Conservation (phyloP, 2,888 invertebrate genomes). For the Mamestra brassicae region DNA sequence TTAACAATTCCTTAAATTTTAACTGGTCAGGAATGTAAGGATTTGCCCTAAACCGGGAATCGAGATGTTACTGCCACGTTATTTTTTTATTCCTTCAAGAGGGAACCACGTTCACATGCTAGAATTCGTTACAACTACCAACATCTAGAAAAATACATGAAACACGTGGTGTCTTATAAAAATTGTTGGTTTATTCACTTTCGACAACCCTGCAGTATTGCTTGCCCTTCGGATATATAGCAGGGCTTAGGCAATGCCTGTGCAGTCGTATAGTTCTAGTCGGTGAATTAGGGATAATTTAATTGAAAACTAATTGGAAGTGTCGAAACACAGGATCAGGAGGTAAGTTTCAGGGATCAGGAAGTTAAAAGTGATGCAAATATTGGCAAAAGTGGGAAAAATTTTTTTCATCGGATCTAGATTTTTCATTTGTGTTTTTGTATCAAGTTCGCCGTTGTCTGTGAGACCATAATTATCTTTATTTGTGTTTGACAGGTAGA, state of each 20-base stretch:
- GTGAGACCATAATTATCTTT: neutral
- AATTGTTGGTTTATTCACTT: constrained; percentile 13
- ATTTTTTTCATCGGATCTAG: constrained; percentile 11
- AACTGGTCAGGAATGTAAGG: too few relatives aligned
- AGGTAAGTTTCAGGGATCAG: constrained; percentile 39
- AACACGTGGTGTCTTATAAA: neutral
- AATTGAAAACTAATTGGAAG: constrained; percentile 12
- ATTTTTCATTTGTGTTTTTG: neutral
- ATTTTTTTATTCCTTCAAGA: too few relatives aligned
- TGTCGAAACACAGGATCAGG: constrained; percentile 27
- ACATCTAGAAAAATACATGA: neutral
- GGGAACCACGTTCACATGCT: too few relatives aligned
- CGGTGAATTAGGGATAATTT: constrained; percentile 36
- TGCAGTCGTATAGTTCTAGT: constrained; percentile 32
- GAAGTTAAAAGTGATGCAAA: constrained; percentile 1
- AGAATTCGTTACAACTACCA: too few relatives aligned
- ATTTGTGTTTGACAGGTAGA: constrained; percentile 6
- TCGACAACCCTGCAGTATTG: constrained; percentile 47
- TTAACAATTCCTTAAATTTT: too few relatives aligned
- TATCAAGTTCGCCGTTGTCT: neutral
- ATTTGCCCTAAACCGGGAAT: too few relatives aligned
- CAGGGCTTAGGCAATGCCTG: constrained; percentile 36
- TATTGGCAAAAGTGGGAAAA: neutral
- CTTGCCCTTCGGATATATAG: constrained; percentile 56
- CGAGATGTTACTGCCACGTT: too few relatives aligned